Evolutionary conservation across 92 coral and sea anemone genomes (phyloP), one percentile per base, ranked within the genome.

Genomic region (Phenganax marumi): DNA sequence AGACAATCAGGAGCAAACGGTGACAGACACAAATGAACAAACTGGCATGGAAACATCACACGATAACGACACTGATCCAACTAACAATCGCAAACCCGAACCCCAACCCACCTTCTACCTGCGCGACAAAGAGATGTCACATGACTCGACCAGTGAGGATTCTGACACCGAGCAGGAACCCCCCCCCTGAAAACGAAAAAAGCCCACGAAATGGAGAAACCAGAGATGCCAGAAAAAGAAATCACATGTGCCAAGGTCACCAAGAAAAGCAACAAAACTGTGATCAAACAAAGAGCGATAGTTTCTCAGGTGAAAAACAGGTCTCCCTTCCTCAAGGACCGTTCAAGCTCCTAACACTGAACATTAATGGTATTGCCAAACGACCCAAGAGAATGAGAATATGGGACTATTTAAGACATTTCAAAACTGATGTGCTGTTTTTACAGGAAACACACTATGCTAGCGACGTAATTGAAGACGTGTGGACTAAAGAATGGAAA

Each of bases 381-480:
- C n/a, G 23, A 13, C n/a, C 3, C 19, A 66, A 13, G 10, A 3
- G 62, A 9, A 21, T n/a, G n/a, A n/a, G 10, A 54, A 54, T 54
- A 23, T 23, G n/a, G n/a, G 72, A 66, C 23, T 66, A 11, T 39
- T 66, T 66, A 23, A 4, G 3, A 66, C 43, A 3, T 39, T 3
- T 13, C 4, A 66, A 66, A 11, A 39, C 72, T n/a, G 18, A 66
- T 17, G 17, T 13, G 9, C 13, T 13, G 12, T 23, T 8, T 14
- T 23, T 66, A 14, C 72, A 66, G 23, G 72, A 66, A 14, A 66
- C 72, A 66, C 72, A 66, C 13, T n/a, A 66, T 43, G 50, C 12
- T 23, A 23, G 12, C 13, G 72, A 3, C 43, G 43, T 10, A 23
- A n/a, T 10, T 23, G 72, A 66, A 66, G 23, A 66, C 23, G 72